Conservation (phyloP, 2,113 vertebrate species). For the Ameiurus melas region DNA sequence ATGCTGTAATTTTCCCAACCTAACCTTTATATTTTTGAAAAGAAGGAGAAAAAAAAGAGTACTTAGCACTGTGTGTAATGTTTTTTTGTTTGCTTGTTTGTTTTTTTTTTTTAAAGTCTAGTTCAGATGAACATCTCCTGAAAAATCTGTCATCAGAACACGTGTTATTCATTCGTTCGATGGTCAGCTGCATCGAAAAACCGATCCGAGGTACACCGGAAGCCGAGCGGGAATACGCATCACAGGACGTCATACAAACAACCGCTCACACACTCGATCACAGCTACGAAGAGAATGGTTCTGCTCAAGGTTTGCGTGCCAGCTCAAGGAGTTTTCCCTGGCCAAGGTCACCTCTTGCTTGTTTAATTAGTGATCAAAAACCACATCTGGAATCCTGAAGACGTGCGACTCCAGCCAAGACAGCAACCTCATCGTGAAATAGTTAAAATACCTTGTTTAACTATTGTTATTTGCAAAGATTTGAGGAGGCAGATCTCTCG, state of each 20-base stretch:
- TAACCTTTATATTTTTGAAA: conserved; percentile 23
- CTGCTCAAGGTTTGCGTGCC: not conserved
- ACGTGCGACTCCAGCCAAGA: not conserved
- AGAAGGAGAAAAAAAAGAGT: conserved; percentile 3
- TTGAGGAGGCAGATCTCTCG: not conserved
- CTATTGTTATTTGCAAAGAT: not conserved
- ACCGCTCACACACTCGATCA: not conserved
- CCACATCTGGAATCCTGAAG: not conserved
- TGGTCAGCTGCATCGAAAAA: not conserved
- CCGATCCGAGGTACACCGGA: not conserved
- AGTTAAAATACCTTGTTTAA: not conserved
- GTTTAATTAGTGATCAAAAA: not conserved
- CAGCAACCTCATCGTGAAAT: not conserved
- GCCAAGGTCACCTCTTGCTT: not conserved
- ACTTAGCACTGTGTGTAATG: not conserved
- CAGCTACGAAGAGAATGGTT: not conserved
- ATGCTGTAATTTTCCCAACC: conserved; percentile 56
- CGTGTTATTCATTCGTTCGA: not conserved
- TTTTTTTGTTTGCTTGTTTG: not conserved
- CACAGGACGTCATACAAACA: not conserved
- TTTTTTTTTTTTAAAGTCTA: not conserved
- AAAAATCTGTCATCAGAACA: not conserved
- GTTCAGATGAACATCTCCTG: not conserved
- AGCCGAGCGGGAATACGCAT: not conserved
- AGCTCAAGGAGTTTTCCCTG: not conserved